Percentiles rank a stretch among this genome's conserved stretches.
phyloP scores from a whole-genome alignment of 37 sponge, comb jelly and placozoan genomes.

The Chondrilla cf. caribensis region DNA sequence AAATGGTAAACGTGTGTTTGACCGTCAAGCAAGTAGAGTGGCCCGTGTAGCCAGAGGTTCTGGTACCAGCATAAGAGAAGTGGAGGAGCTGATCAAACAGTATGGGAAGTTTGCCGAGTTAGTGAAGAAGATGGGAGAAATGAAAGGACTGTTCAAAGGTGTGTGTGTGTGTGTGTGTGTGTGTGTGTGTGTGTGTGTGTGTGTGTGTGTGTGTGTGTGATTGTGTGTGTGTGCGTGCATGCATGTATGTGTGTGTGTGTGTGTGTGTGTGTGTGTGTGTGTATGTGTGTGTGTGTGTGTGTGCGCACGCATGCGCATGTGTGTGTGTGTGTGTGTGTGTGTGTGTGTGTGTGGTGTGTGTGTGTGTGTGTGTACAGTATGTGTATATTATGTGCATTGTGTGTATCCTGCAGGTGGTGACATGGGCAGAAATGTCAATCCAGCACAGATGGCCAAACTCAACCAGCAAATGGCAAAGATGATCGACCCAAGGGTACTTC shows the following conservation, averaged over 20 bases:
- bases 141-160: neutral
- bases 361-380: neutral
- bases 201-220: neutral
- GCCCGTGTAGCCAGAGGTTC: too few relatives aligned
- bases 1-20: too few relatives aligned
- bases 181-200: conserved; percentile 6
- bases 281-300: conserved; percentile 6
- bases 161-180: conserved; percentile 10
- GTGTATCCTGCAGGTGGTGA: too few relatives aligned
- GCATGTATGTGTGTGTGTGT: conserved; percentile 16
- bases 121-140: too few relatives aligned
- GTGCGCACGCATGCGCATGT: neutral
- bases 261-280: conserved; percentile 13
- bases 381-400: neutral
- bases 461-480: too few relatives aligned
- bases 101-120: too few relatives aligned
- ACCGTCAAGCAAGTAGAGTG: too few relatives aligned
- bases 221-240: neutral
- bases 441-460: too few relatives aligned
- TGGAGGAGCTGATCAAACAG: too few relatives aligned
- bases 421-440: too few relatives aligned
- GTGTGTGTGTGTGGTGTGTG: conserved; percentile 20
- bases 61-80: too few relatives aligned
- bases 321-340: conserved; percentile 22
- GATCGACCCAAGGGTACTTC: too few relatives aligned